Evolutionary conservation across 2,113 vertebrate genomes (phyloP).

Genomic region (Myanophis thanlyinensis): DNA sequence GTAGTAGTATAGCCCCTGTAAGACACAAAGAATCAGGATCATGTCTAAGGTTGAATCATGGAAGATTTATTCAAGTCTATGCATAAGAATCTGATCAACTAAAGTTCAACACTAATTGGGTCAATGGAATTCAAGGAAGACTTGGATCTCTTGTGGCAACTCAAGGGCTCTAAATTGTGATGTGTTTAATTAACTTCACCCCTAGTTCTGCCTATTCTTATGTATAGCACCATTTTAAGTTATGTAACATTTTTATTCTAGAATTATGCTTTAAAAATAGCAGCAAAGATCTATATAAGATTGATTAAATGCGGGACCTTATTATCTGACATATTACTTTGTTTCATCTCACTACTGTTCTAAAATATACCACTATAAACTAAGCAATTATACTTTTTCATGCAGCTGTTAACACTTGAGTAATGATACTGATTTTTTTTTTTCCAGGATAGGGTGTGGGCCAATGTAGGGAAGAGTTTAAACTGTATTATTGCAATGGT

Average conservation of each 20-base stretch:
- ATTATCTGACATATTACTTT: not conserved
- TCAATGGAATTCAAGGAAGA: not conserved
- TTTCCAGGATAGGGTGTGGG: constrained; percentile 97
- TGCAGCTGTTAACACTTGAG: constrained; percentile 7
- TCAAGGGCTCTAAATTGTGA: not conserved
- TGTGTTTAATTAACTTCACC: not conserved
- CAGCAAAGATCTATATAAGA: not conserved
- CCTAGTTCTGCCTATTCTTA: not conserved
- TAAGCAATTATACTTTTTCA: not conserved
- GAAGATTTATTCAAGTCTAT: not conserved
- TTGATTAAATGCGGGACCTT: not conserved
- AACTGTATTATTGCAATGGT: constrained; percentile 94
- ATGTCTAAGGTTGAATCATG: not conserved
- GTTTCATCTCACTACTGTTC: not conserved
- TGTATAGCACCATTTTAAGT: not conserved
- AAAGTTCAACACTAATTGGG: not conserved
- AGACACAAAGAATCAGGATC: not conserved
- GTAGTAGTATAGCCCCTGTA: not conserved
- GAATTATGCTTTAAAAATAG: not conserved
- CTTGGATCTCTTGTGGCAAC: not conserved
- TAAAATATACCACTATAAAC: not conserved
- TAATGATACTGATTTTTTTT: constrained; percentile 72
- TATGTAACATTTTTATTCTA: not conserved
- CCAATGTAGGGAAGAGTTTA: constrained; percentile 90
- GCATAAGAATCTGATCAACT: not conserved